phyloP scores from a whole-genome alignment of 1,140 invertebrate genomes.

The Branchinecta lindahli region DNA sequence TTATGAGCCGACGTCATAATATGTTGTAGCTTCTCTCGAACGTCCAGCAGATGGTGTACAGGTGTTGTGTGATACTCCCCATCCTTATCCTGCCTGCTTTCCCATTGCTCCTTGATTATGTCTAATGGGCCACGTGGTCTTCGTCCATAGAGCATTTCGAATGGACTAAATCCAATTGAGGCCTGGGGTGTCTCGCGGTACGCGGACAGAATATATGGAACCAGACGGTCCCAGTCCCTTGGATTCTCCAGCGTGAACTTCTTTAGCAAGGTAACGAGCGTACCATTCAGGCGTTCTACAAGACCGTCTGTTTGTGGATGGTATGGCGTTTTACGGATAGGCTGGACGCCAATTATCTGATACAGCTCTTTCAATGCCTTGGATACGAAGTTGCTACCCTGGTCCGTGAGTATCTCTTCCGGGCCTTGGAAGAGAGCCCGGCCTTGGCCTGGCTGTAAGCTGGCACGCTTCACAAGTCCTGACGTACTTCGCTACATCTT shows the following conservation, averaged over 20 bases:
- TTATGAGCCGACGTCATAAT: background rate
- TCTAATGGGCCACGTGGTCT: too few species aligned
- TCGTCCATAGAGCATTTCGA: too few species aligned
- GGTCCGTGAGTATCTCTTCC: background rate
- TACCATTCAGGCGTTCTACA: background rate
- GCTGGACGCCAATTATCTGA: background rate
- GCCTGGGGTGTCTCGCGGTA: constrained; percentile 3
- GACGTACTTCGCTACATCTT: background rate
- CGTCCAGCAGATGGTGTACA: too few species aligned
- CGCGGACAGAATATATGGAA: background rate
- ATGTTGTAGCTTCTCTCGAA: too few species aligned
- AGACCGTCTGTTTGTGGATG: too few species aligned
- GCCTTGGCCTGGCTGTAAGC: constrained; percentile 2
- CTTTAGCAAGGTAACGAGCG: background rate
- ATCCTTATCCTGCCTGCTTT: too few species aligned
- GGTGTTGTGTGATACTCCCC: too few species aligned
- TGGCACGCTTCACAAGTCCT: background rate
- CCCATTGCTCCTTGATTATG: too few species aligned
- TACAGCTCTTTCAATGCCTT: background rate
- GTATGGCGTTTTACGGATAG: background rate
- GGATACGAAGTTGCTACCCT: background rate
- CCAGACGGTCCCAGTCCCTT: constrained; percentile 2
- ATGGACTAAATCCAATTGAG: too few species aligned
- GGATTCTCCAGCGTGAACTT: background rate
- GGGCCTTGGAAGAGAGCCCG: background rate